Percentiles rank a stretch among this genome's conserved stretches.
phyloP scores from a whole-genome alignment of 2,888 invertebrate species.

The Melanchra persicariae region DNA sequence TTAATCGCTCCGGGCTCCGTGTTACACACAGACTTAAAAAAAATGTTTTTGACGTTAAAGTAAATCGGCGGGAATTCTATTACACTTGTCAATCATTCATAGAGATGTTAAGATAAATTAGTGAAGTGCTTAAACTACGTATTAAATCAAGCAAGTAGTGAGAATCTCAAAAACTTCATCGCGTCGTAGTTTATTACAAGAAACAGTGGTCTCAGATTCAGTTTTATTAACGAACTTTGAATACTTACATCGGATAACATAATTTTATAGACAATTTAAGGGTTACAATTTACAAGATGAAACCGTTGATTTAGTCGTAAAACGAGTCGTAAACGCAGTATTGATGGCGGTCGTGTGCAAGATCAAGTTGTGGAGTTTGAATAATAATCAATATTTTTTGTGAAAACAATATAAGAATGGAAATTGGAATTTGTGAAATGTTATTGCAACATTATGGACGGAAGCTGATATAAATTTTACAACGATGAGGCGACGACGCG shows the following conservation, averaged over 20 bases:
- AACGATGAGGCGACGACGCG: neutral
- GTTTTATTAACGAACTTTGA: constrained; percentile 77
- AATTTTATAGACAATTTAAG: constrained; percentile 85
- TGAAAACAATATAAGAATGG: constrained; percentile 48
- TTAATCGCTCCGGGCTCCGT: constrained; percentile 22
- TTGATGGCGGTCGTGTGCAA: constrained; percentile 79
- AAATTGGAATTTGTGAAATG: constrained; percentile 46
- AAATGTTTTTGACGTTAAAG: constrained; percentile 16
- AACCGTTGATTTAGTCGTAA: constrained; percentile 88
- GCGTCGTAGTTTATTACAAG: constrained; percentile 46
- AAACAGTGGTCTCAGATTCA: constrained; percentile 70
- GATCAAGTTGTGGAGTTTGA: constrained; percentile 82
- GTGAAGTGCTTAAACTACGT: constrained; percentile 2
- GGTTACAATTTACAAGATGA: constrained; percentile 84
- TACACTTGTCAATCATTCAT: constrained; percentile 7
- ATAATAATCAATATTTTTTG: constrained; percentile 67
- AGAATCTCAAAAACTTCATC: constrained; percentile 25
- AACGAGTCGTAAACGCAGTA: constrained; percentile 80
- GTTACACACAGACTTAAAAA: constrained; percentile 3
- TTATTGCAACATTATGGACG: constrained; percentile 21
- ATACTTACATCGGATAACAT: constrained; percentile 79
- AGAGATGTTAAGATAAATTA: constrained; percentile 14
- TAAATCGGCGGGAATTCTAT: constrained; percentile 34
- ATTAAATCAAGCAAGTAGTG: constrained; percentile 10
- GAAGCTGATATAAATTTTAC: constrained; percentile 20